phyloP scores from a whole-genome alignment of 1,140 invertebrate species.

The Drosophila triauraria region DNA sequence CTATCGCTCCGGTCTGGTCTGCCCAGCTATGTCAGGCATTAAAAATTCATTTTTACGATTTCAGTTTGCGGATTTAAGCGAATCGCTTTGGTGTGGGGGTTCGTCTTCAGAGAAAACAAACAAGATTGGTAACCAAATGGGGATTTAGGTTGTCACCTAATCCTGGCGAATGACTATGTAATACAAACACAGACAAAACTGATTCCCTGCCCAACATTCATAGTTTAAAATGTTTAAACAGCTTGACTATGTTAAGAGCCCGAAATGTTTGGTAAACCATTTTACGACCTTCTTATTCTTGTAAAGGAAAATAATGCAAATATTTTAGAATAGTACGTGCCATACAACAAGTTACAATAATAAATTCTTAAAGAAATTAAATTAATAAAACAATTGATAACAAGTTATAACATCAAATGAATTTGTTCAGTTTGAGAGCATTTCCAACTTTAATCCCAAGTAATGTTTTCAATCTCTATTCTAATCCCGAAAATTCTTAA shows the following conservation, averaged over 20 bases:
- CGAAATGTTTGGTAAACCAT: not conserved
- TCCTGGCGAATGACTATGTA: slow-evolving; percentile 9
- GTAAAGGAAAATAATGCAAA: too few species aligned
- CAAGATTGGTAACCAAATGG: slow-evolving; percentile 25
- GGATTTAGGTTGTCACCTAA: slow-evolving; percentile 36
- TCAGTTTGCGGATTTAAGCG: slow-evolving; percentile 49
- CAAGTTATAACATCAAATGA: too few species aligned
- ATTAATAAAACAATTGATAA: not conserved
- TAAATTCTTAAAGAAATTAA: not conserved
- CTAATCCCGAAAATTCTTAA: too few species aligned
- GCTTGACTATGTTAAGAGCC: not conserved
- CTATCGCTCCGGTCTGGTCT: slow-evolving; percentile 33
- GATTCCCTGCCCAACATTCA: not conserved
- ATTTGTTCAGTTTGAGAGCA: not conserved
- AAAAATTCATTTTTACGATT: slow-evolving; percentile 66
- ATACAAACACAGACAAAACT: slow-evolving; percentile 2
- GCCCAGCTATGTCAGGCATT: slow-evolving; percentile 41
- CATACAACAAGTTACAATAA: not conserved
- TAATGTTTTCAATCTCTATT: too few species aligned
- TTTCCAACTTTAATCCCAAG: not conserved
- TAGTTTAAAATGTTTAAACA: not conserved
- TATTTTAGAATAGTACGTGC: not conserved
- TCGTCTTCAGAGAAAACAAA: slow-evolving; percentile 1
- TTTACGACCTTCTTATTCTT: not conserved
- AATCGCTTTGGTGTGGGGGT: not conserved